Evolutionary conservation across 2,888 invertebrate genomes (phyloP), one percentile per base, ranked within the genome.

Genomic region (Morpho helenor): DNA sequence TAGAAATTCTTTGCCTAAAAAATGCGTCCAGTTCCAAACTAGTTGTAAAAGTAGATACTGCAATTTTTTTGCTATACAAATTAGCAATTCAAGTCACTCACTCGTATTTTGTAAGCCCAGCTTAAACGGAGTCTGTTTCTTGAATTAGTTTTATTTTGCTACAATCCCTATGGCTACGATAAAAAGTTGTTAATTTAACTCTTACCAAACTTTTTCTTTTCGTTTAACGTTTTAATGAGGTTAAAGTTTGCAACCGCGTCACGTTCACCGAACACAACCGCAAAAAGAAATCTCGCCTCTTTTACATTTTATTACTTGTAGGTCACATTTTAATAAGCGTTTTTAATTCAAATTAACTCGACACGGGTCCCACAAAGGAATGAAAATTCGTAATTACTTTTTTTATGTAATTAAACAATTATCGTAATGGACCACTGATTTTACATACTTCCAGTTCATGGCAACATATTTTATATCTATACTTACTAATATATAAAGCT

Each of bases 231-330:
- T 57, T 60, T 61, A 61, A 62, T 61, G 60, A 60, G 57, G 57
- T 47, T 53, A 51, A 54, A 56, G 49, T 66, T 66, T 56, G 66
- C 60, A 65, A 61, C 49, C 62, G 58, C 56, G 61, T 64, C 64
- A 62, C 62, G 62, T 56, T 47, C 50, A 41, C 42, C 31, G 53
- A 44, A 56, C 55, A 54, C 51, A 52, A 59, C 49, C 56, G 46
- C 57, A 47, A 63, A 63, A 61, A 63, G 63, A 63, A 61, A 61
- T 60, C 61, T 54, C 48, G 46, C 52, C 58, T 63, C 23, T 51
- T 48, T 56, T 59, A 53, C 42, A 40, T 44, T 49, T 47, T 58
- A 51, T 56, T 54, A 49, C 40, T 51, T 39, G 40, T 49, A 59
- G 58, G 61, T 53, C 59, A 52, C 46, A 45, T 58, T 60, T 63